Conservation (phyloP, 2,888 invertebrate species). For the Thereva unica region DNA sequence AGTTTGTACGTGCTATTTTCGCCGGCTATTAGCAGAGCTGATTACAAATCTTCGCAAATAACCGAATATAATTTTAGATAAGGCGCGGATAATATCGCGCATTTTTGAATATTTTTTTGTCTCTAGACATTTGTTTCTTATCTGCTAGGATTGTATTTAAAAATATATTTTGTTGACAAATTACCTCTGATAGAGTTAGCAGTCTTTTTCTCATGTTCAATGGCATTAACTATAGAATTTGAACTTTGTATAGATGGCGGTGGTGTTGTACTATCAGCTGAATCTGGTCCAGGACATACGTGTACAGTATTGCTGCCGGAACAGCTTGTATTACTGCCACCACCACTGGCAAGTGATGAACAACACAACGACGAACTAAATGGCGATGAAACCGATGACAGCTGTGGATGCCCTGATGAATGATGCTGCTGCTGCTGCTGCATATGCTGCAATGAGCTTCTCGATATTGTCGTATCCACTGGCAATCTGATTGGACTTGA, state of each 20-base stretch:
- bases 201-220: constrained; percentile 48
- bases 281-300: constrained; percentile 44
- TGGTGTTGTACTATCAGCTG: constrained; percentile 50
- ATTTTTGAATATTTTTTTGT: no score
- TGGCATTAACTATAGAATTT: constrained; percentile 45
- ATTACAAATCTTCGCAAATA: no score
- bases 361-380: constrained; percentile 25
- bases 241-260: constrained; percentile 46
- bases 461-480: constrained; percentile 47
- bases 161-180: constrained; percentile 2
- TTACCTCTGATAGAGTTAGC: constrained; percentile 50
- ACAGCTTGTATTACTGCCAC: constrained; percentile 23
- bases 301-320: constrained; percentile 24
- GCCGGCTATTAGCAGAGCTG: no score
- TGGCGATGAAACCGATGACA: constrained; percentile 40
- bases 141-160: no score
- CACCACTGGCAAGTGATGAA: constrained; percentile 28
- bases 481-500: constrained; percentile 46
- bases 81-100: no score
- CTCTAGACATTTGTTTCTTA: no score
- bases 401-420: constrained; percentile 36
- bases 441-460: constrained; percentile 43
- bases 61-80: no score
- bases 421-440: constrained; percentile 40
- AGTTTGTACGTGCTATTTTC: no score